phyloP scores from a whole-genome alignment of 2,797 vertebrate species.

The Pagetopsis macropterus region DNA sequence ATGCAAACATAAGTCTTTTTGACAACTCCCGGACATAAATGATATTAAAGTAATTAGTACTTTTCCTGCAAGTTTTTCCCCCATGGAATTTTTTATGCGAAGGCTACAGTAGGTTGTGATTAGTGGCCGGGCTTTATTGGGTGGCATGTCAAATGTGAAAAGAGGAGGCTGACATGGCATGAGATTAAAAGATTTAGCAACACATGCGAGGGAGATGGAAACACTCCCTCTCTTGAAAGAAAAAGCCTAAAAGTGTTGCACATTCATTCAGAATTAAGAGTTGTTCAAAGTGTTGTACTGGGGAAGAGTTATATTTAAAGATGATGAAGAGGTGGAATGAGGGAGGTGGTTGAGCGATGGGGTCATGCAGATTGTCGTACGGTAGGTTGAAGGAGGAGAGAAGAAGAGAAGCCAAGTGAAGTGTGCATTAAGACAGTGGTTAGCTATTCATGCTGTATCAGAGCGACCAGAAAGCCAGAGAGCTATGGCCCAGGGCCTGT shows the following conservation, averaged over 20 bases:
- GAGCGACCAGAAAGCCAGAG: slow-evolving; percentile 90
- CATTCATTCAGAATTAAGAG: slow-evolving; percentile 61
- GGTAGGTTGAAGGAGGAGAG: slow-evolving; percentile 61
- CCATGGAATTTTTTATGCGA: slow-evolving; percentile 65
- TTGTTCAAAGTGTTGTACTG: slow-evolving; percentile 24
- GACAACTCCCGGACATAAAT: slow-evolving; percentile 72
- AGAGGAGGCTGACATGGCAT: slow-evolving; percentile 71
- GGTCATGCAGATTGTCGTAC: slow-evolving; percentile 53
- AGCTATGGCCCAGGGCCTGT: slow-evolving; percentile 89
- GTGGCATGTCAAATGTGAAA: slow-evolving; percentile 82
- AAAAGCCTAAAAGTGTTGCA: slow-evolving; percentile 41
- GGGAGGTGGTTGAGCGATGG: slow-evolving; percentile 35
- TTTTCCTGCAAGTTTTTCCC: slow-evolving; percentile 65
- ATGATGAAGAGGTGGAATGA: slow-evolving; percentile 41
- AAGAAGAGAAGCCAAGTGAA: slow-evolving; percentile 84
- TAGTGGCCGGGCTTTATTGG: slow-evolving; percentile 79
- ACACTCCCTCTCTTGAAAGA: slow-evolving; percentile 36
- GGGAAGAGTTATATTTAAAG: slow-evolving; percentile 30
- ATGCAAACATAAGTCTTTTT: slow-evolving; percentile 61
- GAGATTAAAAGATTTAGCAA: slow-evolving; percentile 76
- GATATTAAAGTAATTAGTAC: slow-evolving; percentile 71
- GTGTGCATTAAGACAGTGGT: slow-evolving; percentile 89
- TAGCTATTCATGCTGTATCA: slow-evolving; percentile 97
- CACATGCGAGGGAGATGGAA: slow-evolving; percentile 67
- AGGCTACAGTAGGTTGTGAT: slow-evolving; percentile 80